Base-by-base conservation (phyloP, 2,888 invertebrate species). In the Miltochrista miniata region DNA sequence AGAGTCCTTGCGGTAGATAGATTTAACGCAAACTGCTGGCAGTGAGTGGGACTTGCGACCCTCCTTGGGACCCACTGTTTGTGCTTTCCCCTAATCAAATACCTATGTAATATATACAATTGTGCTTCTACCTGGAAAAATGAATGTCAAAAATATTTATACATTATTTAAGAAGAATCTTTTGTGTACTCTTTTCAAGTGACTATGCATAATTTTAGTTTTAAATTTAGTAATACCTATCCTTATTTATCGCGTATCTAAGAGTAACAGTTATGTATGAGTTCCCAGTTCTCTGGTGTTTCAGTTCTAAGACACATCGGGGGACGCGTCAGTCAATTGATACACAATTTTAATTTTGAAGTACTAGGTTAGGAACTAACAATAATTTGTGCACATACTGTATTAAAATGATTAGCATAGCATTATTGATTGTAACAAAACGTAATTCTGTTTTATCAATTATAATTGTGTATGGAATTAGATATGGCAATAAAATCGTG, bases 391-490 rank as follows among this genome's bases (percentile, higher is more conserved):
- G 61, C 68, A 74, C 64, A 54, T 59, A 67, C 64, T 58, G 54
- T 63, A 53, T 54, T 54, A 63, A 69, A 59, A 58, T 56, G 49
- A 44, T 62, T 54, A 56, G 56, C 56, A 54, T 12, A 51, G 51
- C 56, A 46, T 46, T 51, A 49, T 49, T 50, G 51, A 46, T 65
- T 62, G 64, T 61, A 62, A 59, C 52, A 50, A 66, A 66, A 63
- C 79, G 71, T 43, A 14, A 34, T 44, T 44, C 79, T 67, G 68
- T 76, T 77, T 69, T 83, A 79, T 74, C 75, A 74, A 87, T 85
- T 89, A 85, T 80, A 85, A 88, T 89, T 90, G 88, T 90, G 90
- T 90, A 90, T 87, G 80, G 83, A 81, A 84, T 86, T 86, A 83
- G 83, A 84, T 82, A 82, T 80, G 85, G 77, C 85, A 90, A 87